phyloP scores from a whole-genome alignment of 2,888 invertebrate genomes.

The Graphium colonna region DNA sequence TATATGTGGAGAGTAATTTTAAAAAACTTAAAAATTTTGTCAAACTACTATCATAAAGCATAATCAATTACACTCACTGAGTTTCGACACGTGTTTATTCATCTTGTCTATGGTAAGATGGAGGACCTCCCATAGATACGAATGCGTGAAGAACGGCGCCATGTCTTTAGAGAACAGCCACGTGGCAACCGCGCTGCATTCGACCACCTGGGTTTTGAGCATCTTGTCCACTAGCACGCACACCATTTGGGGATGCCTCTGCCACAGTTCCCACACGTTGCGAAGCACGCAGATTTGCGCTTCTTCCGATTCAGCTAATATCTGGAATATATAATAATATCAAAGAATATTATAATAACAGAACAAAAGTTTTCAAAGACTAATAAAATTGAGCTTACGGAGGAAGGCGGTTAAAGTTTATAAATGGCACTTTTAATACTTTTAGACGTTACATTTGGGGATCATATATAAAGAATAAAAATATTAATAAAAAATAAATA shows the following conservation, averaged over 20 bases:
- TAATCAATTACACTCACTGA: too few species aligned
- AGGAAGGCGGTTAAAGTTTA: too few species aligned
- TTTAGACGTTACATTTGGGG: too few species aligned
- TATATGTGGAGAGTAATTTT: too few species aligned
- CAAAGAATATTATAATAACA: too few species aligned
- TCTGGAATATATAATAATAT: slow-evolving; percentile 64
- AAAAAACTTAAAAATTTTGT: too few species aligned
- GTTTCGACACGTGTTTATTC: slow-evolving; percentile 95
- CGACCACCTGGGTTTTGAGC: slow-evolving; percentile 97
- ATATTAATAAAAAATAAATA: too few species aligned
- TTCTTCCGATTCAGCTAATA: slow-evolving; percentile 95
- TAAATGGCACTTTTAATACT: too few species aligned
- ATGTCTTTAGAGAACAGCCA: slow-evolving; percentile 99
- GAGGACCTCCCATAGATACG: slow-evolving; percentile 97
- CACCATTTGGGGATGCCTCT: slow-evolving; percentile 97
- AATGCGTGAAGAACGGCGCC: slow-evolving; percentile 93
- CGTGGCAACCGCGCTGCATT: slow-evolving; percentile 97
- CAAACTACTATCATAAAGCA: too few species aligned
- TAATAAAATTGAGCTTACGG: too few species aligned
- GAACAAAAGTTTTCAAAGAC: too few species aligned
- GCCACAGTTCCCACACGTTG: slow-evolving; percentile 97
- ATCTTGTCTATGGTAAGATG: slow-evolving; percentile 97
- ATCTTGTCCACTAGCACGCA: slow-evolving; percentile 97
- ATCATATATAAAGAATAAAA: too few species aligned
- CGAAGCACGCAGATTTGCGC: slow-evolving; percentile 96